These are phyloP conservation scores for Phortica okadai DNA, from an alignment of 2,888 invertebrate genomes.

Conservation along the genomic window DNA sequence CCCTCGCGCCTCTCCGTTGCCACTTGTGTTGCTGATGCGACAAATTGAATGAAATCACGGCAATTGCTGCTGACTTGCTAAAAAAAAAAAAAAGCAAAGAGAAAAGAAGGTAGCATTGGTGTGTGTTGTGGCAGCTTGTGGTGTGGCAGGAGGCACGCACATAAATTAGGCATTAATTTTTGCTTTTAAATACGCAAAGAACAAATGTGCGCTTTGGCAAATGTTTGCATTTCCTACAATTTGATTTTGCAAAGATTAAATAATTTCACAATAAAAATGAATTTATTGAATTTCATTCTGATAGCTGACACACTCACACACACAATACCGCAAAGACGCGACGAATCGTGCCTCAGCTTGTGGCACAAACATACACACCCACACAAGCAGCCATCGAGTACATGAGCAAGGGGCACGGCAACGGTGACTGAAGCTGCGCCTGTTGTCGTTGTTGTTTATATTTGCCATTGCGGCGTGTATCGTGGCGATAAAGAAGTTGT, in stretches of 20 bases:
- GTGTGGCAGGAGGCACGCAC: slow-evolving; percentile 5
- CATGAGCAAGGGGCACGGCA: background rate
- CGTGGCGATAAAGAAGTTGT: slow-evolving; percentile 74
- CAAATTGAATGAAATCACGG: slow-evolving; percentile 74
- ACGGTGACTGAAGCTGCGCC: background rate
- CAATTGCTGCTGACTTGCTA: slow-evolving; percentile 65
- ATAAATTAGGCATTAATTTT: slow-evolving; percentile 34
- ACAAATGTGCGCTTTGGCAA: slow-evolving; percentile 1
- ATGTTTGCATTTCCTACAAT: slow-evolving; percentile 6
- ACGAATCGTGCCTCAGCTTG: background rate
- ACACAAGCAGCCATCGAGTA: background rate
- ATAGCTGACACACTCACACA: background rate
- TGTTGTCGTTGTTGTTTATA: slow-evolving; percentile 25
- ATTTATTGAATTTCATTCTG: background rate
- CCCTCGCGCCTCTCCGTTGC: slow-evolving; percentile 44
- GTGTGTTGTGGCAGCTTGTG: slow-evolving; percentile 7
- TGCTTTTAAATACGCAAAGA: slow-evolving; percentile 23
- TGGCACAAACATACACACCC: background rate
- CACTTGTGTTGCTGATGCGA: slow-evolving; percentile 57
- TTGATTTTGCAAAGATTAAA: too few species aligned
- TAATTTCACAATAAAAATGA: background rate
- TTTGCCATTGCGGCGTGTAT: slow-evolving; percentile 69
- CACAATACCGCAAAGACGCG: background rate
- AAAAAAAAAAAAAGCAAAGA: slow-evolving; percentile 45
- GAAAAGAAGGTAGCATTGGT: slow-evolving; percentile 38